These are phyloP conservation scores for Aramus guarauna DNA, from an alignment of 2,113 vertebrate genomes.

Conservation along the genomic window DNA sequence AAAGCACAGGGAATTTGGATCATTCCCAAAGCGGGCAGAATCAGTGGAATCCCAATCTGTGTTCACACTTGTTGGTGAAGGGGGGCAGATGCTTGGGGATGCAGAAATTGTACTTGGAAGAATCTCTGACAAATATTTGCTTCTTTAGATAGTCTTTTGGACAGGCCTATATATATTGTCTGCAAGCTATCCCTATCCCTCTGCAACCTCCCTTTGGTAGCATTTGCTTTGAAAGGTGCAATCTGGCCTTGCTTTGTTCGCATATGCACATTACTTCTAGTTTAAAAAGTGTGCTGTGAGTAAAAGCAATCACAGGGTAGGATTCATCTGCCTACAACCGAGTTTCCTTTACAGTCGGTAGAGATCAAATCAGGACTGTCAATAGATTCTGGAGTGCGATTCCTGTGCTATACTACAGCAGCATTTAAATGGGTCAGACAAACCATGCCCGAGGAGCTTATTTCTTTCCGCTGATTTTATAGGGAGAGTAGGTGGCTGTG, in stretches of 20 bases:
- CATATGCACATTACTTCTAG: background rate
- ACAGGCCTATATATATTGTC: background rate
- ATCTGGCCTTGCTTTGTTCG: background rate
- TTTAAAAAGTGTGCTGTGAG: background rate
- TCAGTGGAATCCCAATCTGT: background rate
- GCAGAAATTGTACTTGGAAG: background rate
- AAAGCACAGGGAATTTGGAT: background rate
- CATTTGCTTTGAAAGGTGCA: background rate
- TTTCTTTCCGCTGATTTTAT: background rate
- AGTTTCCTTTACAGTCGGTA: background rate
- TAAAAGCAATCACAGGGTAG: background rate
- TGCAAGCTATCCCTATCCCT: background rate
- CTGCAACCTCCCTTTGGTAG: background rate
- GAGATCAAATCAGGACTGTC: slow-evolving; percentile 12
- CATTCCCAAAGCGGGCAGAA: background rate
- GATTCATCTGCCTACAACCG: background rate
- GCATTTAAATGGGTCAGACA: background rate
- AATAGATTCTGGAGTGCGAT: background rate
- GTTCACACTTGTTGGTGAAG: background rate
- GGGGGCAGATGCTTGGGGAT: background rate
- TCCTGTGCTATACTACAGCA: background rate
- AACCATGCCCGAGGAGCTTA: background rate
- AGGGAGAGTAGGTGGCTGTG: background rate
- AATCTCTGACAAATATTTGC: background rate
- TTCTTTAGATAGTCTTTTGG: background rate